Conservation (phyloP, 2,113 vertebrate species). For the Serinus canaria region DNA sequence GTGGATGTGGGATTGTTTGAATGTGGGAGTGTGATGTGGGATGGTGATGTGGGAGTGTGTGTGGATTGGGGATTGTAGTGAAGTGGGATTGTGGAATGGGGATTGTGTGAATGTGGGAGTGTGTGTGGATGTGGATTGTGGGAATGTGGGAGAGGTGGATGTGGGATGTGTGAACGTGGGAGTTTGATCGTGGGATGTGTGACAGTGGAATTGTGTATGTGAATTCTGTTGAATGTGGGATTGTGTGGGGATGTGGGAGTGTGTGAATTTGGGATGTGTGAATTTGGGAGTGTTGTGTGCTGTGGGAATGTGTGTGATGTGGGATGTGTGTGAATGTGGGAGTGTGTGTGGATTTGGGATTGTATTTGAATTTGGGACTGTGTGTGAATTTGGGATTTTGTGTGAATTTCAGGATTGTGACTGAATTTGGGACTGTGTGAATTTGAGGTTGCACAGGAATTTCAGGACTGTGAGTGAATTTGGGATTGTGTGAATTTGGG, state of each 20-base stretch:
- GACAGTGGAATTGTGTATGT: too few relatives aligned
- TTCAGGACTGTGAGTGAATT: neutral
- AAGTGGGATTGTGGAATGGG: neutral
- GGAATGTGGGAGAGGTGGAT: neutral
- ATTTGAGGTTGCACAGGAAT: too few relatives aligned
- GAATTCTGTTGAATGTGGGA: neutral
- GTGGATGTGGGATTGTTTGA: neutral
- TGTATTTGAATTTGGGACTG: rapidly evolving
- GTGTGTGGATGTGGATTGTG: too few relatives aligned
- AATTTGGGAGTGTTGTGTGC: neutral
- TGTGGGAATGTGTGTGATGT: neutral
- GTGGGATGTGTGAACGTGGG: neutral
- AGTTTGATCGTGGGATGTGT: too few relatives aligned
- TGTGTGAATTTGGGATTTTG: too few relatives aligned
- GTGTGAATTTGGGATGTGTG: neutral
- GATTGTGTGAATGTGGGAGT: rapidly evolving
- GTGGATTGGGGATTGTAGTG: too few relatives aligned
- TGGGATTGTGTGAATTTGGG: neutral
- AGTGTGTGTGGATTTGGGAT: neutral
- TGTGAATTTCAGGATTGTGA: too few relatives aligned
- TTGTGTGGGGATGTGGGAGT: too few relatives aligned
- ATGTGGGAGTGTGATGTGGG: neutral
- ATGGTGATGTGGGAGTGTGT: neutral
- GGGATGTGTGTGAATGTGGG: too few relatives aligned
- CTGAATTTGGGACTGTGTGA: neutral